phyloP scores from a whole-genome alignment of 2,113 vertebrate genomes.

The Astur gentilis region DNA sequence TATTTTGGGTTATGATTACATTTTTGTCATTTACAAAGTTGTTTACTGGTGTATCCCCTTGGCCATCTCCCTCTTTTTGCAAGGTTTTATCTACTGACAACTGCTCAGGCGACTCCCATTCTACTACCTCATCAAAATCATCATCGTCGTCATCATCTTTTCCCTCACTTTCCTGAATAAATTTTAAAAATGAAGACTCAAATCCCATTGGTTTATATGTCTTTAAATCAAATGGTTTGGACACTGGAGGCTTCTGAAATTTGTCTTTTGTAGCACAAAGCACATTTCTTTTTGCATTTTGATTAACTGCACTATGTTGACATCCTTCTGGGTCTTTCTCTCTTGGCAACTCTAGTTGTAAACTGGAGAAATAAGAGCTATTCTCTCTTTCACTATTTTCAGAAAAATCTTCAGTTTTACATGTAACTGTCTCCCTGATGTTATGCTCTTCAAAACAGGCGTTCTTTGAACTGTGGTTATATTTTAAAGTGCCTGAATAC shows the following conservation, averaged over 20 bases:
- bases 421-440: constrained; percentile 15
- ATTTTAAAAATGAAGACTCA: constrained; percentile 93
- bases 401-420: constrained; percentile 62
- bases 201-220: constrained; percentile 93
- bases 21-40: constrained; percentile 79
- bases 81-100: constrained; percentile 42
- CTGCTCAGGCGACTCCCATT: constrained; percentile 71
- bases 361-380: constrained; percentile 57
- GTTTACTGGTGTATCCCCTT: constrained; percentile 18
- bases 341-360: constrained; percentile 80
- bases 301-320: constrained; percentile 43
- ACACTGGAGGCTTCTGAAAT: constrained; percentile 63
- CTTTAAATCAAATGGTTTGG: constrained; percentile 83
- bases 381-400: constrained; percentile 71
- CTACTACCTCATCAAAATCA: constrained; percentile 67
- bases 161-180: constrained; percentile 90
- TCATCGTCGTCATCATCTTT: constrained; percentile 73
- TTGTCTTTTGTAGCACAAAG: constrained; percentile 73
- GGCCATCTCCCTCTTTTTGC: constrained; percentile 45
- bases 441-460: constrained; percentile 60
- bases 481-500: constrained; percentile 71
- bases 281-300: constrained; percentile 58
- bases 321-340: constrained; percentile 81
- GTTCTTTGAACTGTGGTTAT: constrained; percentile 64
- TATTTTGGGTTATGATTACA: constrained; percentile 72